Conservation (phyloP, 2,797 vertebrate genomes). For the Coendou prehensilis region DNA sequence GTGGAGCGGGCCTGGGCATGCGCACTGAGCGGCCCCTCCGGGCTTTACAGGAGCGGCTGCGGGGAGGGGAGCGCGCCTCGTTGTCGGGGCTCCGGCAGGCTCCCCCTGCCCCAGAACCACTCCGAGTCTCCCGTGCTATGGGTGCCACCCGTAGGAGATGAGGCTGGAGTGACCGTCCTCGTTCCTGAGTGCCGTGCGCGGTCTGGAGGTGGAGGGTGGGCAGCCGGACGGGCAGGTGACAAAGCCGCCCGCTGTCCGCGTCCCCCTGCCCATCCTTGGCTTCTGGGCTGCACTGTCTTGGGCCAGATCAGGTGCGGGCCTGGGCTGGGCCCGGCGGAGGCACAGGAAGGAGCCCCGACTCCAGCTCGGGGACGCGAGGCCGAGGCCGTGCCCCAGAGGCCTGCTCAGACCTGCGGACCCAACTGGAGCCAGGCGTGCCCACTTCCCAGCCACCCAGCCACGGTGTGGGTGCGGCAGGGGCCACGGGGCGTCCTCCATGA, state of each 20-base stretch:
- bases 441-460: too few relatives aligned
- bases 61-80: too few relatives aligned
- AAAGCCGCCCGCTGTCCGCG: too few relatives aligned
- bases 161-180: neutral
- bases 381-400: neutral
- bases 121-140: neutral
- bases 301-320: neutral
- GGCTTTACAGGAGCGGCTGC: neutral
- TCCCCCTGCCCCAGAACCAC: neutral
- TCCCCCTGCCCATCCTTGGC: too few relatives aligned
- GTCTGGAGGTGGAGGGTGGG: neutral
- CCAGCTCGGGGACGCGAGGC: neutral
- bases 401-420: too few relatives aligned
- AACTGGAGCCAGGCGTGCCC: neutral
- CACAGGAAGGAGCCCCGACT: neutral
- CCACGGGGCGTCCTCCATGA: fast-evolving
- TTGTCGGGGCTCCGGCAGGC: neutral
- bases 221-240: fast-evolving
- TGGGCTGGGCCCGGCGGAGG: neutral
- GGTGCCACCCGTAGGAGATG: fast-evolving
- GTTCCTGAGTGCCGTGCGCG: fast-evolving
- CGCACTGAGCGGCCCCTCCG: too few relatives aligned
- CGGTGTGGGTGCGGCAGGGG: neutral
- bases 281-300: neutral
- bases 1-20: too few relatives aligned